Conservation (phyloP, 2,797 vertebrate genomes). For the Pyrocephalus nanus region DNA sequence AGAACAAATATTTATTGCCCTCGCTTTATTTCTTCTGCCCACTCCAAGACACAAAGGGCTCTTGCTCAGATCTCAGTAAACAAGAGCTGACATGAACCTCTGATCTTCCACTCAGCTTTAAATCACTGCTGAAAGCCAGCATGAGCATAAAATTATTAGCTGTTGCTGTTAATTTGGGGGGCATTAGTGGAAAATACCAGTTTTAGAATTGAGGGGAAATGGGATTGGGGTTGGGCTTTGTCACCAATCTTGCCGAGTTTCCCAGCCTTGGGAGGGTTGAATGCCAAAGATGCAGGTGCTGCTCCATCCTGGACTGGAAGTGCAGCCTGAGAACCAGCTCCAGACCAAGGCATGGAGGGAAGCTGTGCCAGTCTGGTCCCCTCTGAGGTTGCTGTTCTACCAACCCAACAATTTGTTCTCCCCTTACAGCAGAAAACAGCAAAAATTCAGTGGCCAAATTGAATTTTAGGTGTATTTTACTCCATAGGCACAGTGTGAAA, state of each 20-base stretch:
- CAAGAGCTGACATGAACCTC: background rate
- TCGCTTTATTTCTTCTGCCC: background rate
- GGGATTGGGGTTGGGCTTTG: background rate
- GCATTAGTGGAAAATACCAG: background rate
- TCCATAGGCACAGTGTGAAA: background rate
- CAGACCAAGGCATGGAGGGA: background rate
- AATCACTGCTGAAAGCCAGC: background rate
- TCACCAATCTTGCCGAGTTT: background rate
- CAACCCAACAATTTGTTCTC: background rate
- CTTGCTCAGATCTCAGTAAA: background rate
- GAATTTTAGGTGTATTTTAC: background rate
- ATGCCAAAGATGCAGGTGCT: background rate
- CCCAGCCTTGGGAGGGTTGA: background rate
- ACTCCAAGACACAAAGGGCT: background rate
- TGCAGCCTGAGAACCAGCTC: background rate
- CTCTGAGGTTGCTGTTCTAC: background rate
- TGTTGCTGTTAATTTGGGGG: background rate
- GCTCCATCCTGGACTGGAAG: background rate
- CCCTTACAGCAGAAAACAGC: background rate
- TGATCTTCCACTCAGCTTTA: background rate
- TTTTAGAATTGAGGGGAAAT: background rate
- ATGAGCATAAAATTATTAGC: background rate
- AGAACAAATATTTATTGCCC: slow-evolving; percentile 4
- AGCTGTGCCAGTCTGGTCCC: background rate
- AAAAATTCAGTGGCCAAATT: background rate